Base-by-base conservation (phyloP, 2,113 vertebrate genomes). In the Circaetus cinerascens region DNA sequence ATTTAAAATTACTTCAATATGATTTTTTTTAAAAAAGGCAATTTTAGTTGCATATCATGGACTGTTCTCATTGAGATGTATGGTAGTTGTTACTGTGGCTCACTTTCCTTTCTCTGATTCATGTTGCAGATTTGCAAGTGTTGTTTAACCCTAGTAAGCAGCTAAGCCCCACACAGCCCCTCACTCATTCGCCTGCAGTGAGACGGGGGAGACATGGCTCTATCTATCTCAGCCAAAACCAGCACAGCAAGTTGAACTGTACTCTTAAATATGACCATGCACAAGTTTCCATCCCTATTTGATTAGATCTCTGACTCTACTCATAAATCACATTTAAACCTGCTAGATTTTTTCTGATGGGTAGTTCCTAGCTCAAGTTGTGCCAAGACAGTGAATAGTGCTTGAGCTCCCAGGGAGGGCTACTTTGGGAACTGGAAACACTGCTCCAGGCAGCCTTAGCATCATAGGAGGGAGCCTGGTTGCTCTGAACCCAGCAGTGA, bases 131-230 rank as follows among this genome's bases (percentile, higher is more conserved):
- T 78, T 38, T 57, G 0, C 26, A 63, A 30, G 19, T 51, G 36
- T 60, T 25, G 4, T 67, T 71, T 90, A 71, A 72, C 6, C 22
- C 30, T 46, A 3, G 14, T 9, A 41, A 29, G 29, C 81, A 90
- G 45, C 41, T 36, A 11, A 9, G 1, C 5, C 32, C 32, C 38
- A 16, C 3, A 0, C 12, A 68, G 46, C 69, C 9, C 3, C 30
- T 76, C 2, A 2, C 16, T 68, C 46, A 26, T 10, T 86, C 16
- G 14, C 7, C 55, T 74, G 40, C 22, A 30, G 21, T 56, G 56
- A 66, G 57, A 34, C 16, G 5, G 17, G 27, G 13, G 32, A n/a
- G 27, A 64, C 10, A 48, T 59, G 27, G 2, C 27, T 59, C 43
- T 25, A 7, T 11, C 6, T 9, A 7, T 11, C 6, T 9, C n/a